phyloP scores from a whole-genome alignment of 1,140 invertebrate species.

The Bathynomus jamesi region DNA sequence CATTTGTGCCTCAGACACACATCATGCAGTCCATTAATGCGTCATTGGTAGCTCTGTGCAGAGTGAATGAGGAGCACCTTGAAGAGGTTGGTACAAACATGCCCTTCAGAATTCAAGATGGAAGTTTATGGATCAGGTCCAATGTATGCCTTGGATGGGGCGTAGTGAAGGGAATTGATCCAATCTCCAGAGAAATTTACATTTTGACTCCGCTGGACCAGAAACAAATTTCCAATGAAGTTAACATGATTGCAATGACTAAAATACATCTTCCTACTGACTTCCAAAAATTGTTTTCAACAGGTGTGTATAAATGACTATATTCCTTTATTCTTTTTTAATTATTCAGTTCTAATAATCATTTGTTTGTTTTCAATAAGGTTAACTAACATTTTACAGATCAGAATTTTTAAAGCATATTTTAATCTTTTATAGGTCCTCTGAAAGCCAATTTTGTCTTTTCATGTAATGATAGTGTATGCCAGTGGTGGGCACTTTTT shows the following conservation, averaged over 20 bases:
- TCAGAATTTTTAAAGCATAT: too few relatives aligned
- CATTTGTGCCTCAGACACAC: slow-evolving; percentile 61
- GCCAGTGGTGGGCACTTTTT: too few relatives aligned
- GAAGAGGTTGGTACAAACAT: not conserved
- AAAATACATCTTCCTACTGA: slow-evolving; percentile 7
- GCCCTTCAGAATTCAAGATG: slow-evolving; percentile 7
- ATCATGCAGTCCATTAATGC: slow-evolving; percentile 59
- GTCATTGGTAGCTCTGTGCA: slow-evolving; percentile 46
- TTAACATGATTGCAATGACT: slow-evolving; percentile 17
- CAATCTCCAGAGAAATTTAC: not conserved
- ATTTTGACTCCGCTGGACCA: slow-evolving; percentile 4
- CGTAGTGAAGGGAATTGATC: slow-evolving; percentile 17
- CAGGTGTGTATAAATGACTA: slow-evolving; percentile 8
- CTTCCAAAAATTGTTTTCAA: slow-evolving; percentile 16
- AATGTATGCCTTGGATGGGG: slow-evolving; percentile 17
- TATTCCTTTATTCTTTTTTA: too few relatives aligned
- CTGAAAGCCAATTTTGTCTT: too few relatives aligned
- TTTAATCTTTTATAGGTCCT: too few relatives aligned
- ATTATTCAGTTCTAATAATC: too few relatives aligned
- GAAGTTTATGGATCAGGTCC: not conserved
- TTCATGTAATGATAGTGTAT: too few relatives aligned
- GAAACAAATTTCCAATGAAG: not conserved
- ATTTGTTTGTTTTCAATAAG: too few relatives aligned
- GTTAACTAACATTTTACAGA: too few relatives aligned
- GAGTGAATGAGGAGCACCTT: not conserved